Evolutionary conservation across 2,888 invertebrate species (phyloP).

Genomic region (Tillus elongatus): DNA sequence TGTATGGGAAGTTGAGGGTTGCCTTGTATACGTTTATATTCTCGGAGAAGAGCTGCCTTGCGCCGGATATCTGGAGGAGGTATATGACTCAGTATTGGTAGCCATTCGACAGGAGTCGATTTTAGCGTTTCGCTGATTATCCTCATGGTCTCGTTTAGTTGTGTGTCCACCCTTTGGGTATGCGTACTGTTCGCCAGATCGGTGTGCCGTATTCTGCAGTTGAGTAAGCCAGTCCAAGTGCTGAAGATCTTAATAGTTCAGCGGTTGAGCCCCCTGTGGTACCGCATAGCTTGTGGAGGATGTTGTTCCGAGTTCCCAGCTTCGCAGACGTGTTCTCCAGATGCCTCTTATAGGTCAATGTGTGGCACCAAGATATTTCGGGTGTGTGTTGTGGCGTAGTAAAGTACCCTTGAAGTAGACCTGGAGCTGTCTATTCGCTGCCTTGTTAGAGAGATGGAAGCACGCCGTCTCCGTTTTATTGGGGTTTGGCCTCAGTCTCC

Average conservation of each 20-base stretch:
- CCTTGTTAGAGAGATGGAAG: not conserved
- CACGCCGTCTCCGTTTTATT: constrained; percentile 4
- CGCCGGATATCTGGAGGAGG: constrained; percentile 1
- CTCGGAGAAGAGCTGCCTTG: too few relatives aligned
- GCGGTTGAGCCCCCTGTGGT: constrained; percentile 14
- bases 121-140: not conserved
- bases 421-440: not conserved
- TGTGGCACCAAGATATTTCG: constrained; percentile 1
- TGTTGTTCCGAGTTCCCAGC: constrained; percentile 15
- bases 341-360: constrained; percentile 12
- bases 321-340: constrained; percentile 12
- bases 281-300: constrained; percentile 15
- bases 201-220: constrained; percentile 18
- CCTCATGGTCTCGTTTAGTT: constrained; percentile 16
- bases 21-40: too few relatives aligned
- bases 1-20: too few relatives aligned
- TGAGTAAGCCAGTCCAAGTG: constrained; percentile 11
- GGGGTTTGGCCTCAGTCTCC: constrained; percentile 3
- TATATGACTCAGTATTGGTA: not conserved
- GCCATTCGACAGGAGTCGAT: not conserved
- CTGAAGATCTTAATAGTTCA: constrained; percentile 12
- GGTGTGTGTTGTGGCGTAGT: not conserved
- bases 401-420: not conserved
- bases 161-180: constrained; percentile 13
- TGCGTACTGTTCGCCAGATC: constrained; percentile 20